A percentile compares a stretch with the other conserved stretches of the same genome.
Conservation (phyloP, 2,888 invertebrate species). For the Zonitis immaculata region DNA sequence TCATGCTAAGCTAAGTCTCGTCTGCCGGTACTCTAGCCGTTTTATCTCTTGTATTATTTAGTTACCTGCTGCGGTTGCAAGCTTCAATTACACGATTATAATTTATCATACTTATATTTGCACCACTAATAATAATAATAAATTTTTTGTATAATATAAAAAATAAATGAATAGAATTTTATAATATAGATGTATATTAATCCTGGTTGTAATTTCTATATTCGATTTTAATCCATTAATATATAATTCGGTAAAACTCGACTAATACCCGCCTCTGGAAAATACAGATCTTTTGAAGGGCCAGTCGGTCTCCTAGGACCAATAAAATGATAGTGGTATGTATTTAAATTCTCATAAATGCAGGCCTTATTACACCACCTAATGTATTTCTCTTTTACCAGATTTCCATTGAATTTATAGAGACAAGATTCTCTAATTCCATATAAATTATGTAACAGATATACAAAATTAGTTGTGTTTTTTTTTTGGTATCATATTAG, state of each 20-base stretch:
- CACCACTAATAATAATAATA: neutral
- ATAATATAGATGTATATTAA: conserved; percentile 9
- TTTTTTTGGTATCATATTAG: too few relatives aligned
- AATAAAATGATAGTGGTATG: conserved; percentile 35
- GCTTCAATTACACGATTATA: conserved; percentile 29
- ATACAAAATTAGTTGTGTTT: too few relatives aligned
- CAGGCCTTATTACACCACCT: conserved; percentile 35
- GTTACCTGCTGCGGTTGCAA: conserved; percentile 32
- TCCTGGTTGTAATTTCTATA: conserved; percentile 24
- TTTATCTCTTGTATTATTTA: conserved; percentile 40
- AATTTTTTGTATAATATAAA: neutral
- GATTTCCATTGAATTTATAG: conserved; percentile 36
- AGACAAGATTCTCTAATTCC: conserved; percentile 24
- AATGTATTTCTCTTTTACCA: conserved; percentile 29
- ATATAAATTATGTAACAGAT: too few relatives aligned
- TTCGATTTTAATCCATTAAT: conserved; percentile 33
- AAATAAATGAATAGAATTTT: neutral
- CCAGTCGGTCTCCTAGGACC: conserved; percentile 30
- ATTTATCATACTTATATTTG: conserved; percentile 26
- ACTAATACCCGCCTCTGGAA: conserved; percentile 28
- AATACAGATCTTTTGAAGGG: conserved; percentile 35
- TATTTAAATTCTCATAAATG: conserved; percentile 40
- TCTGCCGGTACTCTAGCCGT: conserved; percentile 34
- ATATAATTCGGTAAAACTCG: conserved; percentile 31
- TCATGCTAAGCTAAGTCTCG: conserved; percentile 37